phyloP scores from a whole-genome alignment of 2,113 vertebrate genomes.

The Albula glossodonta region DNA sequence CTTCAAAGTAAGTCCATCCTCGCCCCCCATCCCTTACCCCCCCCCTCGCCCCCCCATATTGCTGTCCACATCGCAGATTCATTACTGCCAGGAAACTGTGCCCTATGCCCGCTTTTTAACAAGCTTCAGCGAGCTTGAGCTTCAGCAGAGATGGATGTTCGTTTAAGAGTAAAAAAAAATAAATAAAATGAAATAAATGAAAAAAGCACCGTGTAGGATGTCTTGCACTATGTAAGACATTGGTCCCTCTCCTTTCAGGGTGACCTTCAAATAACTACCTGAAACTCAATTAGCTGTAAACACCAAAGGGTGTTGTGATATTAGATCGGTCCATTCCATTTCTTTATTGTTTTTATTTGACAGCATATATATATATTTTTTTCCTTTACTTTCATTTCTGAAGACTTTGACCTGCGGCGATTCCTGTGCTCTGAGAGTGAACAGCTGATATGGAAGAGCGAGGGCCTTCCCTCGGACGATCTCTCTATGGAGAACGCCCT shows the following conservation, averaged over 20 bases:
- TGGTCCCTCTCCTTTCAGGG: not conserved
- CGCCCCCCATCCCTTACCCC: not conserved
- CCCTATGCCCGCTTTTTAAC: not conserved
- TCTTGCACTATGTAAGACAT: not conserved
- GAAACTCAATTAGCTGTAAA: not conserved
- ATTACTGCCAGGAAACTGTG: conserved; percentile 1
- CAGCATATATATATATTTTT: conserved; percentile 15
- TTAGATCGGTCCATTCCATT: not conserved
- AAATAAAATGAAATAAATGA: not conserved
- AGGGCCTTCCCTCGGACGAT: conserved; percentile 95
- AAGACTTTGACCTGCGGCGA: conserved; percentile 87
- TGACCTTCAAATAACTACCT: not conserved
- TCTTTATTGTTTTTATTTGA: conserved; percentile 21
- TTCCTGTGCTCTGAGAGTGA: conserved; percentile 96
- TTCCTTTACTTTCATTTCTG: not conserved
- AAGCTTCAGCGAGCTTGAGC: not conserved
- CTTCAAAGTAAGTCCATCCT: conserved; percentile 78
- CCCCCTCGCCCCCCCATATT: conserved; percentile 5
- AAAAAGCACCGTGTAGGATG: too few species aligned
- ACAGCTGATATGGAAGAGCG: conserved; percentile 96
- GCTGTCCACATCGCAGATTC: not conserved
- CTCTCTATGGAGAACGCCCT: conserved; percentile 96
- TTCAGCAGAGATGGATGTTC: not conserved
- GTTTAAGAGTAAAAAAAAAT: not conserved
- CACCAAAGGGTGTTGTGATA: not conserved